Conservation (phyloP, 2,888 invertebrate species). For the Aproaerema taeniolella region DNA sequence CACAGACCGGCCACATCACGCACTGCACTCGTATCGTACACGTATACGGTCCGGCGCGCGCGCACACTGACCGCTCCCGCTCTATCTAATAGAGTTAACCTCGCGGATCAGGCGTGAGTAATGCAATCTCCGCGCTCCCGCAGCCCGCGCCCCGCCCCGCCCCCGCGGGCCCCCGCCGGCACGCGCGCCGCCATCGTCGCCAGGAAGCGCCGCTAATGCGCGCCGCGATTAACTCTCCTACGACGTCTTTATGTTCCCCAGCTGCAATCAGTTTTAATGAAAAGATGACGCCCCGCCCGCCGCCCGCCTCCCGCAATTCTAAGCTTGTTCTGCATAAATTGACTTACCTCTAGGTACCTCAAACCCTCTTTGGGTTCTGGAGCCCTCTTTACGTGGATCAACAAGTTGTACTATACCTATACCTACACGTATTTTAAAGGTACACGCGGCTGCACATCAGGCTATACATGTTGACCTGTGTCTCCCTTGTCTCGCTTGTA, state of each 20-base stretch:
- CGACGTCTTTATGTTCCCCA: constrained; percentile 15
- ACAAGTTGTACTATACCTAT: background rate
- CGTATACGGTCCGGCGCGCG: constrained; percentile 17
- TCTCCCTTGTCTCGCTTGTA: too few species aligned
- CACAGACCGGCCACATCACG: too few species aligned
- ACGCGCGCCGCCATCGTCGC: constrained; percentile 4
- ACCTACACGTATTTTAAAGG: background rate
- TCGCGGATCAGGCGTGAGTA: constrained; percentile 15
- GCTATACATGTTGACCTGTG: background rate
- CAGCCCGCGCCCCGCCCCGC: constrained; percentile 6
- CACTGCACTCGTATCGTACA: constrained; percentile 10
- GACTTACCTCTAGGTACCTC: background rate
- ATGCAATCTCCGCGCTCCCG: too few species aligned
- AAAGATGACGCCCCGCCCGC: constrained; percentile 6
- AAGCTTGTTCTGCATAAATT: background rate
- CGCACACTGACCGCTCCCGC: constrained; percentile 19
- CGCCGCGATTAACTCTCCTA: constrained; percentile 12
- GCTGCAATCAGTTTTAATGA: constrained; percentile 13
- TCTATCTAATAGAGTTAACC: constrained; percentile 21
- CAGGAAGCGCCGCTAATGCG: constrained; percentile 13
- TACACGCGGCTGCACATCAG: background rate
- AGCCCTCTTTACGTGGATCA: too few species aligned
- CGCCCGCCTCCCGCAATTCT: background rate
- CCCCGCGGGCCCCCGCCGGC: constrained; percentile 18
- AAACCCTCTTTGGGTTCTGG: too few species aligned